phyloP scores from a whole-genome alignment of 2,113 vertebrate genomes.

The Protomyctophum bolini region DNA sequence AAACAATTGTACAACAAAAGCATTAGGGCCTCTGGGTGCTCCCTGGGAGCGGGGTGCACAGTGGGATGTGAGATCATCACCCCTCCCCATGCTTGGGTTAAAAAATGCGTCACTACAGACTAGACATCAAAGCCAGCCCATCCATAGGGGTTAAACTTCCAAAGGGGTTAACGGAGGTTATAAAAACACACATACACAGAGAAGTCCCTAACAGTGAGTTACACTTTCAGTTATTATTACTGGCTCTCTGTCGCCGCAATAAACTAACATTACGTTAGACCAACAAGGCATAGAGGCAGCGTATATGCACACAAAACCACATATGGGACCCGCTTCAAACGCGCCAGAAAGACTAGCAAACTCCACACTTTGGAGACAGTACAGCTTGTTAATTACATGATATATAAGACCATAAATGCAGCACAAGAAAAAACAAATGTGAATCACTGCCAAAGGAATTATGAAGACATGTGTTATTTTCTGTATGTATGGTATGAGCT shows the following conservation, averaged over 20 bases:
- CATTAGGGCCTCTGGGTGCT: neutral
- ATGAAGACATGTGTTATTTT: too few species aligned
- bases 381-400: neutral
- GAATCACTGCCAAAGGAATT: too few species aligned
- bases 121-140: conserved; percentile 60
- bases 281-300: conserved; percentile 35
- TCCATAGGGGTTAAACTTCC: conserved; percentile 59
- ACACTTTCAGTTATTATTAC: conserved; percentile 48
- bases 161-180: conserved; percentile 57
- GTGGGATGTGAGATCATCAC: conserved; percentile 64
- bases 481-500: neutral
- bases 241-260: conserved; percentile 49
- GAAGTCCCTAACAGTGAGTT: conserved; percentile 39
- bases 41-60: conserved; percentile 40
- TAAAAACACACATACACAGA: conserved; percentile 67
- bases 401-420: neutral
- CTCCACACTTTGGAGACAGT: conserved; percentile 30
- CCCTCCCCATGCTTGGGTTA: conserved; percentile 39
- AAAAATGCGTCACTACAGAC: conserved; percentile 63
- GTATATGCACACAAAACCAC: conserved; percentile 37
- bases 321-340: conserved; percentile 40
- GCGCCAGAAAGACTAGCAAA: conserved; percentile 57
- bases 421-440: too few species aligned
- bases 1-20: neutral
- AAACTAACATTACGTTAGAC: conserved; percentile 55